Evolutionary conservation across 2,888 invertebrate genomes (phyloP), one percentile per base, ranked within the genome.

Genomic region (Oegoconia quadripuncta): DNA sequence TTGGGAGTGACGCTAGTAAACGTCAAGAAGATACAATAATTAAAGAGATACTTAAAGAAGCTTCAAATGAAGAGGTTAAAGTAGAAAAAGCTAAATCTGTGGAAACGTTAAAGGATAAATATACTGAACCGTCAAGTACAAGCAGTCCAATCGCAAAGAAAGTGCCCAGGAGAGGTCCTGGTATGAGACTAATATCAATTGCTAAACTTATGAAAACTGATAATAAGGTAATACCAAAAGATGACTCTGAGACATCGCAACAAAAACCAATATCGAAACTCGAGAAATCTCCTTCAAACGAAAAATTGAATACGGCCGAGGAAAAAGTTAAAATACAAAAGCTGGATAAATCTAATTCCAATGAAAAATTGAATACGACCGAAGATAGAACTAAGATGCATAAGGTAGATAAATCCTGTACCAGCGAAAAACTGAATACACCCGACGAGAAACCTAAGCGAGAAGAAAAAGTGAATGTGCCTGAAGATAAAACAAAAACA

Each of bases 391-490:
- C 44, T 1, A 67, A 58, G 28, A 38, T 41, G 12, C 44, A 46
- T 2, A 63, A 64, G 13, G 66, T 58, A 41, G 11, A 43, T 1
- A 67, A 58, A 39, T 28, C 55, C 13, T 46, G 55, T n/a, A 76
- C 57, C 46, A 55, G 65, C 5, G 66, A 70, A 39, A 70, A 52
- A 34, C 74, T 74, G 1, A 75, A 59, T 48, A 55, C 42, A n/a
- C n/a, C n/a, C n/a, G n/a, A n/a, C 37, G 50, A 51, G 6, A 45
- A 41, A 38, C 36, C 40, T 1, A 44, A 34, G 17, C 26, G 31
- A 5, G 41, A 31, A 25, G 66, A 69, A 28, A 61, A 57, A 42
- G 39, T n/a, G 46, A 39, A 37, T 30, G 26, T 23, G n/a, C n/a
- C n/a, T n/a, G n/a, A n/a, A n/a, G n/a, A n/a, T n/a, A n/a, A n/a